Base-by-base conservation (phyloP, 2,797 vertebrate genomes). In the Lutjanus argentimaculatus region DNA sequence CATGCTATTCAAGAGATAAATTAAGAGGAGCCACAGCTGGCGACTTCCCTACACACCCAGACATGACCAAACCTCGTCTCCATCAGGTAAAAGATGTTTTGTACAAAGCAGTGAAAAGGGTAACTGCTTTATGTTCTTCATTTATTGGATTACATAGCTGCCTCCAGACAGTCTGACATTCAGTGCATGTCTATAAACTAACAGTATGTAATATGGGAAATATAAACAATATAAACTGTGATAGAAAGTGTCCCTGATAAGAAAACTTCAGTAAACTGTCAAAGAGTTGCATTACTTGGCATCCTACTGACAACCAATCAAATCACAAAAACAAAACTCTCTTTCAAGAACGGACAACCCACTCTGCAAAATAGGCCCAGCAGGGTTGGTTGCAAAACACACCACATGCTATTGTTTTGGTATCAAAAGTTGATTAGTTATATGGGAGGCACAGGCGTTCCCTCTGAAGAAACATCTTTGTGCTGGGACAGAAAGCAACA, bases 121-220 rank as follows among this genome's bases (percentile, higher is more conserved):
- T 49, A 14, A 43, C 49, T 14, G 2, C 10, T 55, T 73, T 45
- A 45, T n/a, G 30, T 43, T 14, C 10, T 22, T 73, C 3, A 15
- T 64, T 55, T 25, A 30, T 30, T 64, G 40, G 8, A 72, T 61
- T 71, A 72, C n/a, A 52, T 7, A 42, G 7, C 14, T 22, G 17
- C 8, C 5, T 65, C 52, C 62, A 56, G 52, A 56, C 22, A 56
- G 62, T 48, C 72, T 65, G 43, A 30, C 36, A 30, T 72, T 22
- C 10, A 43, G 14, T 15, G 46, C 49, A 12, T 40, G 5, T 42
- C 36, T 52, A 8, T 67, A 30, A 21, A 21, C 42, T n/a, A 10
- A 22, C 66, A 52, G 11, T n/a, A 4, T 40, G 7, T 19, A 30
- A 12, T 4, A 36, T 0, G 48, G 48, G 48, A 2, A 0, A 25